Conservation (phyloP, 2,113 vertebrate species). For the Colaptes auratus region DNA sequence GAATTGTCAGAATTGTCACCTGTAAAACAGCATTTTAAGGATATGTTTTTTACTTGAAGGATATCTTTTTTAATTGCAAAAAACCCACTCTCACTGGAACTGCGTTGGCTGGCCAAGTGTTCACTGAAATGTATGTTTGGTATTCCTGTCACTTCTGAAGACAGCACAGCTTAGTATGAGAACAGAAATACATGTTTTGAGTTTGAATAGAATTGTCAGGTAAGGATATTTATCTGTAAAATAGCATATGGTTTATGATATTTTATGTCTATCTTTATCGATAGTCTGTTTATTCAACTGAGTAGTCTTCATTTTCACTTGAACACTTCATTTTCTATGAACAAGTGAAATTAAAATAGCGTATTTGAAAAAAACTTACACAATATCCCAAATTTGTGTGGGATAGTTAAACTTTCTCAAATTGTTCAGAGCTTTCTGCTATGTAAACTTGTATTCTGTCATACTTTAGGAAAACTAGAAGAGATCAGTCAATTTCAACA, state of each 20-base stretch:
- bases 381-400: not conserved
- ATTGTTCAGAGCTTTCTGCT: not conserved
- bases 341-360: not conserved
- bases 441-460: not conserved
- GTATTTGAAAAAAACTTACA: not conserved
- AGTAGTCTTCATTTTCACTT: not conserved
- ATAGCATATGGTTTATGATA: not conserved
- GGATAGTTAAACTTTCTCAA: not conserved
- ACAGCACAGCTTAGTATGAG: not conserved
- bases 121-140: not conserved
- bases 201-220: not conserved
- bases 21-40: not conserved
- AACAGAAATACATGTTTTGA: fast-evolving
- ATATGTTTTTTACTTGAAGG: not conserved
- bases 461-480: not conserved
- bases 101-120: not conserved
- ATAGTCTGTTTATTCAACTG: not conserved
- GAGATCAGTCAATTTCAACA: not conserved
- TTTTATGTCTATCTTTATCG: not conserved
- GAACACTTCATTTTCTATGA: not conserved
- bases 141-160: not conserved
- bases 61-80: not conserved
- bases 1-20: not conserved
- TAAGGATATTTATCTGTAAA: not conserved
- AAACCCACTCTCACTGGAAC: not conserved